phyloP scores from a whole-genome alignment of 2,113 vertebrate genomes.

The Lycocorax pyrrhopterus region DNA sequence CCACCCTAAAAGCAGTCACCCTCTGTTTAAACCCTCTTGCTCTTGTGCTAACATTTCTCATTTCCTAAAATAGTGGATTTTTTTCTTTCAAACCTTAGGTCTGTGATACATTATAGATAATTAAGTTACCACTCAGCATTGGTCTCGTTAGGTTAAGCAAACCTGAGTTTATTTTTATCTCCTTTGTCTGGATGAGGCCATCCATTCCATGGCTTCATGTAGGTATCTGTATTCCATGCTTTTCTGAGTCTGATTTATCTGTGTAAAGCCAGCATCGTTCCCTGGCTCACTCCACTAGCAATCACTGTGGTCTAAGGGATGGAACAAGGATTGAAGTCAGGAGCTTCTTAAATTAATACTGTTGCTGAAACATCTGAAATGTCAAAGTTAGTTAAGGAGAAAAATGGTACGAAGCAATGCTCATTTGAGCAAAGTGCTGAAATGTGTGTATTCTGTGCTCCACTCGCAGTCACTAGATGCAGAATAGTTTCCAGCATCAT shows the following conservation, averaged over 20 bases:
- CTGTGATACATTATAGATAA: neutral
- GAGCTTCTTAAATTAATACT: neutral
- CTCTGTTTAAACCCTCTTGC: neutral
- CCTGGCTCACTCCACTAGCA: neutral
- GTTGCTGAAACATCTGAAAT: neutral
- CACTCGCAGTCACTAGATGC: accelerated
- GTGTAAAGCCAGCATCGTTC: neutral
- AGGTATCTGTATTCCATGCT: neutral
- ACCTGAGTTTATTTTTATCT: neutral
- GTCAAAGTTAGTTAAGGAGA: neutral
- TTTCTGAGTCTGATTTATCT: neutral
- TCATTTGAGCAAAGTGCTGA: neutral
- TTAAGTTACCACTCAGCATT: neutral
- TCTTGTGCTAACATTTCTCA: neutral
- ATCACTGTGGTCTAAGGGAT: neutral
- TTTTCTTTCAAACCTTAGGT: neutral
- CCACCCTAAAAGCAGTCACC: neutral
- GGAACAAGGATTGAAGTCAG: neutral
- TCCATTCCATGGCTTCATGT: neutral
- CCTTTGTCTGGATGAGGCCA: neutral
- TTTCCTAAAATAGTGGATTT: neutral
- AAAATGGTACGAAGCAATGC: neutral
- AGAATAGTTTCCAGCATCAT: neutral
- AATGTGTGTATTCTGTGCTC: neutral
- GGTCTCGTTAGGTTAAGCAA: neutral